Evolutionary conservation across 1,140 invertebrate genomes (phyloP), one percentile per base, ranked within the genome.

Genomic region (Calliphora vicina): DNA sequence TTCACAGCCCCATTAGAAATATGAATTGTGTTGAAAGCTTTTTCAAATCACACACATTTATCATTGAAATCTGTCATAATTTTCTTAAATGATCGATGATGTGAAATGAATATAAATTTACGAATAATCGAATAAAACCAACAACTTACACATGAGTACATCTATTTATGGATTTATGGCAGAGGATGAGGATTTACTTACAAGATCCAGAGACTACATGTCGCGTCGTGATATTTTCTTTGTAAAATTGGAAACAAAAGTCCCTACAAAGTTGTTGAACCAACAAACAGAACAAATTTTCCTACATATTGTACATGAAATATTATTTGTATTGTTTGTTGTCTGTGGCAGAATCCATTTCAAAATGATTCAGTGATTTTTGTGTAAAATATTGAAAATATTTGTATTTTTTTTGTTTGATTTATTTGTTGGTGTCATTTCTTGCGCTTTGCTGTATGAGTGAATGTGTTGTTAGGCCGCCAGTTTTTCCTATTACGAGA

Each of bases 31-130:
- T 78, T 78, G 74, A 78, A 78, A 78, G 74, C 74, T 45, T 20
- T n/a, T 43, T 27, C n/a, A 78, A 78, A 78, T 78, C 74, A 43
- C 35, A 45, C 35, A 15, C 74, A 78, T 78, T 78, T 78, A 78
- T 78, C 74, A 78, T 45, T 23, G 6, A 45, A 43, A 78, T 78
- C 74, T 78, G 74, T 78, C 74, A 78, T 78, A 78, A 78, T 78
- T 78, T 78, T 25, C n/a, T 25, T 35, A 78, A 78, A 78, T 78
- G 74, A 78, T 78, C 74, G 74, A 78, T 78, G 74, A 78, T 78
- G 74, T 78, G 35, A 20, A 78, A 78, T 43, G 29, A 42, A 78
- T 78, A 20, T 50, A 17, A 17, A 74, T 74, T 74, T 74, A n/a
- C 26, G 20, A 29, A 12, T 74, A 27, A 74, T 74, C 72, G 29